Base-by-base conservation (phyloP, 92 coral and sea anemone species). In the Epizoanthus rinbou region DNA sequence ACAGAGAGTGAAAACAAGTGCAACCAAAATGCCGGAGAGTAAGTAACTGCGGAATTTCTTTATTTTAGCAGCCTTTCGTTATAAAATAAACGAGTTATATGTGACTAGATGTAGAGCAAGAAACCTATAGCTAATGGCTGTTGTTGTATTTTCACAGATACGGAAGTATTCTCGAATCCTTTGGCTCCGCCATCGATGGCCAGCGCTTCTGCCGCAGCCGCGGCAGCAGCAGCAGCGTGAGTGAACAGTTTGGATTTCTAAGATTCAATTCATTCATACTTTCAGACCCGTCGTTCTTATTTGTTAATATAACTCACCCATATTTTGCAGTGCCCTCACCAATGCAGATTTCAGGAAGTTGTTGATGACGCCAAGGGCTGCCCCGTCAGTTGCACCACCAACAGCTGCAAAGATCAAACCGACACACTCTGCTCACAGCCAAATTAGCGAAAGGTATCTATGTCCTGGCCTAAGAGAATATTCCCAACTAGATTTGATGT, bases 331-430 rank as follows among this genome's bases (percentile, higher is more conserved):
- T 57, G 93, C 96, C 11, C 88, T 96, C 53, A 96, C 99, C 15
- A 96, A 96, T 83, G 99, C 94, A 64, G 99, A 96, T 89, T 96
- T 96, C 84, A 92, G 99, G 63, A 96, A 96, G 73, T 88, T 96
- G 58, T 85, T 96, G 86, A 96, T 96, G 99, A 96, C 99, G 3
- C 99, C 99, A 4, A 92, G 97, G 45, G 80, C 92, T 37, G 91
- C 85, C 25, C 97, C 95, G 19, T 94, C 99, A 31, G 87, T 90
- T 64, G 98, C 91, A 8, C 98, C 99, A 31, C 99, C 99, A 16
- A 97, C 97, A 21, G 80, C 93, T 54, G 91, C 93, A 14, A 95
- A 79, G 88, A 86, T 80, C 33, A 69, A 81, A 35, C 41, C 45
- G 24, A 19, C 43, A 10, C 74, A 85, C 8, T 35, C 56, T 21